phyloP scores from a whole-genome alignment of 2,797 vertebrate genomes.

The Limnodromus scolopaceus region DNA sequence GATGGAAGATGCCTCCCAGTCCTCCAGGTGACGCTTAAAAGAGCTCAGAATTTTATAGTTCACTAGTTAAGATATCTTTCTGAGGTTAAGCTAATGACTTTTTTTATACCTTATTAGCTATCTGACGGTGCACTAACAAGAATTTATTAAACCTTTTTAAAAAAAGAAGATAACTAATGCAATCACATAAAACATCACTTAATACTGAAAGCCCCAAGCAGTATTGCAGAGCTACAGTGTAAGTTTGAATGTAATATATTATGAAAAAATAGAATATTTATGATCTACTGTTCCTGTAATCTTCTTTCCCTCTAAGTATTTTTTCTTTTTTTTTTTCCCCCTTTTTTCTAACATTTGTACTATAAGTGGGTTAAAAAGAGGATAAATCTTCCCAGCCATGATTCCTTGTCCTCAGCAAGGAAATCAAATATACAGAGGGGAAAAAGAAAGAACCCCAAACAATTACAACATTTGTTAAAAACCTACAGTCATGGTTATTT shows the following conservation, averaged over 20 bases:
- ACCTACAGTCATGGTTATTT: not conserved
- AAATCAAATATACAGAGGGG: not conserved
- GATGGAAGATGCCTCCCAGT: conserved; percentile 40
- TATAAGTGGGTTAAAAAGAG: not conserved
- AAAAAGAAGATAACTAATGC: conserved; percentile 9
- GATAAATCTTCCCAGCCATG: not conserved
- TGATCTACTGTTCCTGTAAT: not conserved
- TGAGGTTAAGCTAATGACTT: conserved; percentile 71
- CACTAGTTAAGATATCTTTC: conserved; percentile 63
- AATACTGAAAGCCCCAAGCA: not conserved
- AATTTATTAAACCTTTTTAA: conserved; percentile 50
- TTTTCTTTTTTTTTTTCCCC: not conserved
- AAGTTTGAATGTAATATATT: not conserved
- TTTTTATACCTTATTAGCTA: conserved; percentile 70
- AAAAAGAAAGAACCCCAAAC: not conserved
- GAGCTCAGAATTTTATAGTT: conserved; percentile 69
- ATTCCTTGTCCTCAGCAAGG: not conserved
- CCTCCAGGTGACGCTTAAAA: conserved; percentile 67
- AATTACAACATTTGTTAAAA: not conserved
- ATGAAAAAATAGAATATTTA: not conserved
- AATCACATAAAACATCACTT: conserved; percentile 35
- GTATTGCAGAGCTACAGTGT: not conserved
- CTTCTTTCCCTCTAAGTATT: not conserved
- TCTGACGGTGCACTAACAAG: conserved; percentile 60
- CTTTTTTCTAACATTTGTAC: not conserved